Base-by-base conservation (phyloP, 2,113 vertebrate species). In the Gadus chalcogrammus region DNA sequence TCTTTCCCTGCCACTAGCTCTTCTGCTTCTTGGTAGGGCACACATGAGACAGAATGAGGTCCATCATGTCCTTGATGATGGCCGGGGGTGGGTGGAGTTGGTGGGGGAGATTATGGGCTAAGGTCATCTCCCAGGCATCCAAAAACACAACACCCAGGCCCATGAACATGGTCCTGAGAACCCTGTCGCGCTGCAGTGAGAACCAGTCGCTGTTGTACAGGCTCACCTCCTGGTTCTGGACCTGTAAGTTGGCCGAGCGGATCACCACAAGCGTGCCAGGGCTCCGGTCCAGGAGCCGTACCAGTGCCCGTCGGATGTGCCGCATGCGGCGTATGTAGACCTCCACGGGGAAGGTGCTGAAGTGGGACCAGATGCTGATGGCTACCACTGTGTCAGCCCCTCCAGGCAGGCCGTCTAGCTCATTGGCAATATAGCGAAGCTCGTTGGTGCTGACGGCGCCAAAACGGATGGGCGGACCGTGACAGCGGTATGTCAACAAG, bases 161-260 rank as follows among this genome's bases (percentile, higher is more conserved):
- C 77, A 90, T 93, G 90, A 99, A 98, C 96, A 98, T 98, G 84
- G 92, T 90, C 77, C 94, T 92, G 72, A 99, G 95, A 76, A 97
- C 82, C 52, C 81, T 63, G 72, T 99, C 94, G 15, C 95, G 93
- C 84, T 99, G 97, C 78, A 93, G 89, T 6, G 94, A 96, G 82
- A 91, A 98, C 97, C 97, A 99, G 90, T 99, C 97, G 11, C 96
- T 98, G 89, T 97, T 97, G 85, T 93, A 98, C 70, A 98, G 93
- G 89, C 97, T 98, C 72, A 93, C 92, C 81, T 97, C 95, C 0
- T 92, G 92, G 67, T 94, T 94, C 52, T 96, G 85, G 60, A 93
- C 94, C 75, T 97, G 97, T 7, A 93, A 93, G 0, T 98, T 99
- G 42, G 94, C 95, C 0, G 95, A 95, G 63, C 94, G 94, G 71